Conservation (phyloP, 2,113 vertebrate species). For the Delphinus delphis region DNA sequence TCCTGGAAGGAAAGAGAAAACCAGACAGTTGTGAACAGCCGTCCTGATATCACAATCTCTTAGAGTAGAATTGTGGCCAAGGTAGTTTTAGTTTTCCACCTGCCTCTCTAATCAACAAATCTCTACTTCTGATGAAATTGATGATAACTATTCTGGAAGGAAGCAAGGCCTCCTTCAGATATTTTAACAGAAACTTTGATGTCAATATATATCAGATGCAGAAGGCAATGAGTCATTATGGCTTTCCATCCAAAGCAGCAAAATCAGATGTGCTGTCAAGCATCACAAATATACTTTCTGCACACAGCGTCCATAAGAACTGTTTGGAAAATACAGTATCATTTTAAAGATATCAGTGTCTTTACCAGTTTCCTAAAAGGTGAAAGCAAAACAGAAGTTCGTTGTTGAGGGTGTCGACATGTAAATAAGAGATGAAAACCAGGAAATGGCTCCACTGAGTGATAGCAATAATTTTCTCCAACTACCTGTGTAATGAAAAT, state of each 20-base stretch:
- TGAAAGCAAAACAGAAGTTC: background rate
- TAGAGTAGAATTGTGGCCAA: background rate
- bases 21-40: background rate
- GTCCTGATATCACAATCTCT: background rate
- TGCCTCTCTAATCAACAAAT: background rate
- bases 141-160: background rate
- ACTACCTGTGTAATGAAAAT: background rate
- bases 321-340: background rate
- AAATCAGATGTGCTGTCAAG: background rate
- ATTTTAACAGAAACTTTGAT: background rate
- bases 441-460: background rate
- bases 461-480: background rate
- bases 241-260: background rate
- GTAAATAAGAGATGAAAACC: background rate
- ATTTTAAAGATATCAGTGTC: background rate
- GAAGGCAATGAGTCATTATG: background rate
- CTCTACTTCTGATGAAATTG: background rate
- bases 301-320: background rate
- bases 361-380: background rate
- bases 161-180: background rate
- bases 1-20: background rate
- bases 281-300: background rate
- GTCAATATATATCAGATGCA: background rate
- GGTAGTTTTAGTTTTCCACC: background rate
- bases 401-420: background rate